Conservation (phyloP, 1,140 invertebrate species). For the Prorops nasuta region DNA sequence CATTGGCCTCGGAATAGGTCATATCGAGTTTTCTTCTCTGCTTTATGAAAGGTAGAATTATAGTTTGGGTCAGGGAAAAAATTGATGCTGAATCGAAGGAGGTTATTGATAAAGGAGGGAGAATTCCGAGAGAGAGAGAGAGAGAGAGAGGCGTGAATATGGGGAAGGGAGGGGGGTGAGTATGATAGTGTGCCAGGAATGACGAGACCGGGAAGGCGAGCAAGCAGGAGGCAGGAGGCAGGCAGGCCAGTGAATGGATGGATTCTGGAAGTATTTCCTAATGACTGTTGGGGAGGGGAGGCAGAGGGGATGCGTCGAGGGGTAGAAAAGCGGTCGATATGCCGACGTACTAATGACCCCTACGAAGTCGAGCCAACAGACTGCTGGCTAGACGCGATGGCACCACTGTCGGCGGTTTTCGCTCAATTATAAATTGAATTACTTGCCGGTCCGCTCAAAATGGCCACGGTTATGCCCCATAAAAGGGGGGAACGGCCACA, state of each 20-base stretch:
- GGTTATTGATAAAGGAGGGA: not conserved
- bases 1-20: no score
- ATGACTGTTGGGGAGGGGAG: conserved; percentile 24
- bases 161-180: not conserved
- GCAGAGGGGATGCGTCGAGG: not conserved
- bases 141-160: not conserved
- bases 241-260: conserved; percentile 39
- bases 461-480: conserved; percentile 32
- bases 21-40: no score
- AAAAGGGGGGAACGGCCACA: conserved; percentile 25
- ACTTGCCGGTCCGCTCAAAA: conserved; percentile 28
- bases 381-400: conserved; percentile 42
- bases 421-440: conserved; percentile 41
- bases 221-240: conserved; percentile 40
- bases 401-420: conserved; percentile 39
- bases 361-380: conserved; percentile 44
- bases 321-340: conserved; percentile 42
- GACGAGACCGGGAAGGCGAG: conserved; percentile 6
- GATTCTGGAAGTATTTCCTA: conserved; percentile 40
- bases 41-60: no score
- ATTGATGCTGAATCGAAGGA: no score
- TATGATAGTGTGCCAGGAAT: conserved; percentile 10
- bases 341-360: conserved; percentile 47
- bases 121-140: not conserved
- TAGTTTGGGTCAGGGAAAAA: no score